Conservation (phyloP, 2,113 vertebrate species). For the Catagonus wagneri region DNA sequence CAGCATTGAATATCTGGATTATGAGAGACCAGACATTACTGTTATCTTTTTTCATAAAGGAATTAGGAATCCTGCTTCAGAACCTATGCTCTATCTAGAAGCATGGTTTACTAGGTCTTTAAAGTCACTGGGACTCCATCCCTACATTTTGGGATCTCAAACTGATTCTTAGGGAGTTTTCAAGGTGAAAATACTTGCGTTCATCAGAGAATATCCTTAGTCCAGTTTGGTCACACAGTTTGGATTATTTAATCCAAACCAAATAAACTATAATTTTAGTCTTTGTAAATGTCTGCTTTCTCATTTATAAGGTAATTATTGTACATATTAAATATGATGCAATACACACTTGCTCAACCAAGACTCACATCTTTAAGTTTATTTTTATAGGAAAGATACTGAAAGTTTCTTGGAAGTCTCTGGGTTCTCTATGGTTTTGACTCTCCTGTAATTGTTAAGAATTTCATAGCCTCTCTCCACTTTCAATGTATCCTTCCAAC, state of each 20-base stretch:
- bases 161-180: not conserved
- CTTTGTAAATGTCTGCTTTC: not conserved
- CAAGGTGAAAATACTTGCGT: not conserved
- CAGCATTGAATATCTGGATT: not conserved
- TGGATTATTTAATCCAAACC: not conserved
- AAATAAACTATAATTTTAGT: not conserved
- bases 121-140: not conserved
- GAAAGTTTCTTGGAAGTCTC: not conserved
- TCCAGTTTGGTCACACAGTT: not conserved
- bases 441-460: not conserved
- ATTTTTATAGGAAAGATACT: not conserved
- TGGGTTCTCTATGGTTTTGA: not conserved
- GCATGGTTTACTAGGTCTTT: not conserved
- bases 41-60: not conserved
- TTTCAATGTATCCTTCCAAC: not conserved
- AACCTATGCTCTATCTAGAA: not conserved
- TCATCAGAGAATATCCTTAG: not conserved
- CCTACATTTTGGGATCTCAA: not conserved
- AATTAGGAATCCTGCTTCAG: not conserved
- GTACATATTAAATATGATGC: not conserved
- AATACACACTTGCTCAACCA: not conserved
- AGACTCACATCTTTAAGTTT: not conserved
- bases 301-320: not conserved
- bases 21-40: not conserved
- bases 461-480: not conserved